Evolutionary conservation across 2,113 vertebrate species (phyloP).

Genomic region (Mionectes macconnelli): DNA sequence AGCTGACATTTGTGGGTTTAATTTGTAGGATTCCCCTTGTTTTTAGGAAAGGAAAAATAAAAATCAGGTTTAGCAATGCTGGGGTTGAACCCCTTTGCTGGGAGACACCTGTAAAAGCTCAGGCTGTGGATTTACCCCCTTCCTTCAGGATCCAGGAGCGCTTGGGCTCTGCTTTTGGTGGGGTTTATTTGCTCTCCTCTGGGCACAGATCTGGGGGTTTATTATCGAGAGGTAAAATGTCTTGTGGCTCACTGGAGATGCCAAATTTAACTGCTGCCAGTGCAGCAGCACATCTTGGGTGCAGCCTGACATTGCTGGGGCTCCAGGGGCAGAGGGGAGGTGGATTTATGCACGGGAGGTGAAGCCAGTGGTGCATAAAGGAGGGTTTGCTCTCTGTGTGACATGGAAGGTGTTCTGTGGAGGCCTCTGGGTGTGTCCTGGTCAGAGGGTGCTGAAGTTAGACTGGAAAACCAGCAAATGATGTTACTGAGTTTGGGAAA

Average conservation of each 20-base stretch:
- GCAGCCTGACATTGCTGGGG: neutral
- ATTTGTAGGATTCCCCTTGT: neutral
- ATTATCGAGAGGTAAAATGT: slow-evolving; percentile 5
- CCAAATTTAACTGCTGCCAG: slow-evolving; percentile 4
- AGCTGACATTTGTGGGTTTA: neutral
- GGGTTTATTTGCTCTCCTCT: neutral
- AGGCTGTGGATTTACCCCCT: neutral
- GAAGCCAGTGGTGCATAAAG: neutral
- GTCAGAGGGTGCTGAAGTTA: neutral
- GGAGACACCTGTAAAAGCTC: neutral
- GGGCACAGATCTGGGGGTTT: neutral
- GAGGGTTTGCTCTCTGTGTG: neutral
- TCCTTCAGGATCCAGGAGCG: neutral
- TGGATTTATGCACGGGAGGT: neutral
- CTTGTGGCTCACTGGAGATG: neutral
- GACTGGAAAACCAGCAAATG: neutral
- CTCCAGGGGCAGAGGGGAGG: neutral
- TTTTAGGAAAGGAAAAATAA: neutral
- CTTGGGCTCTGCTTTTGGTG: neutral
- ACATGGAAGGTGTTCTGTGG: neutral
- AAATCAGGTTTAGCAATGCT: neutral
- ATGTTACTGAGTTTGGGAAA: neutral
- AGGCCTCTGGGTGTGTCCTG: neutral
- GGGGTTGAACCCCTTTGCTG: neutral
- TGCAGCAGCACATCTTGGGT: neutral